Base-by-base conservation (phyloP, 2,113 vertebrate genomes). In the Hippocampus comes region DNA sequence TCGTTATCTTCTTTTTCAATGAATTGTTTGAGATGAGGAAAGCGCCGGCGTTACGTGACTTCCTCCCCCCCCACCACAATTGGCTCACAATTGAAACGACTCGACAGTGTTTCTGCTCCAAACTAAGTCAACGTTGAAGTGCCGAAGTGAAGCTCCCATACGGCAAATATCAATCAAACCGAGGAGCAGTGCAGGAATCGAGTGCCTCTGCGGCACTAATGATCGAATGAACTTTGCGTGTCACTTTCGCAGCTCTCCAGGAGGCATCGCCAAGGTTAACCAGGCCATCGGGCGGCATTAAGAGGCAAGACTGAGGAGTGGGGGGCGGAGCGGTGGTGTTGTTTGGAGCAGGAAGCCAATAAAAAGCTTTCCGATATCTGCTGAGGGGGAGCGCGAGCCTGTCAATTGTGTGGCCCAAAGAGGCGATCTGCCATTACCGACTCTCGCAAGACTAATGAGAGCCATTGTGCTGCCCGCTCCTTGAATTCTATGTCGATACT, bases 361-460 rank as follows among this genome's bases (percentile, higher is more conserved):
- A 93, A 88, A 76, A 60, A 85, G 81, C 83, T 84, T 89, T 92
- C 89, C 88, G 90, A 90, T 87, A 85, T 88, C 89, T 91, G 86
- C 83, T 93, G 86, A 87, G 89, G 84, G 89, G 83, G 87, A 86
- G 88, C 87, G 76, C 80, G 9, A 88, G 82, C 80, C 80, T 90
- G 91, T 90, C 92, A 91, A 90, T 93, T 92, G 86, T 63, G 76
- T 86, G 90, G 86, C 91, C 90, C 91, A 89, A 87, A 92, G 88
- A 92, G 64, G 63, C 77, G 77, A 83, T 89, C 90, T 93, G 91
- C 90, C 90, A 92, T 93, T 92, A 93, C 82, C 38, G 87, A 79
- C 86, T 87, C 90, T 86, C 77, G 80, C 85, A 89, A 92, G 92
- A 94, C 91, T 92, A 94, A 93, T 87, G 91, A 92, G 90, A 86